Evolutionary conservation across 2,888 invertebrate genomes (phyloP), one percentile per base, ranked within the genome.

Genomic region (Trilocha varians): DNA sequence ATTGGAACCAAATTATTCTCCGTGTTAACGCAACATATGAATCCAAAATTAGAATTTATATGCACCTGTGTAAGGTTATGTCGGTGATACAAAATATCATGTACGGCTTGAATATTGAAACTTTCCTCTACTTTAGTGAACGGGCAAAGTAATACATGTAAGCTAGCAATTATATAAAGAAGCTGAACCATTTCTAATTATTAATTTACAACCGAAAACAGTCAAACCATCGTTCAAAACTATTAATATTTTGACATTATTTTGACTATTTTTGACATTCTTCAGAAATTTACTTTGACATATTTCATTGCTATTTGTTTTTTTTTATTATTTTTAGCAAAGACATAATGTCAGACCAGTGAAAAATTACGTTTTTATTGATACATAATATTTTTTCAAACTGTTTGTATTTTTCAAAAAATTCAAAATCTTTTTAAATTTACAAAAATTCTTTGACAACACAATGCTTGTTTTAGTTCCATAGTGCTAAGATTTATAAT

Each of bases 41-140:
- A 62, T 83, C 82, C 82, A 83, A 82, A 85, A 71, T 83, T 85
- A 83, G 84, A 83, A 61, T 70, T 63, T 60, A 49, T 50, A 62
- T 55, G 62, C 88, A 97, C 97, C 92, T 94, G 87, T 43, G 92
- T 88, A 55, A 97, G 87, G 88, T 96, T 94, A 77, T 89, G 87
- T 55, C 93, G 89, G 73, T 96, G 92, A 79, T 95, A 97, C 38
- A 99, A 86, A 63, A 99, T 89, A 83, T 99, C 99, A 83, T 99
- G 99, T 75, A 94, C 93, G 15, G 99, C 99, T 87, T 99, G 99
- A 44, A 98, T 87, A 85, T 98, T 99, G 76, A 99, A 99, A 80
- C 98, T 99, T 87, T 99, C 99, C 83, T 99, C 99, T 39, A 99
- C 99, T 91, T 99, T 99, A 3, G 98, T 98, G 72, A 93, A 98